Evolutionary conservation across 2,113 vertebrate genomes (phyloP), one percentile per base, ranked within the genome.

Genomic region (Machaerirhynchus nigripectus): DNA sequence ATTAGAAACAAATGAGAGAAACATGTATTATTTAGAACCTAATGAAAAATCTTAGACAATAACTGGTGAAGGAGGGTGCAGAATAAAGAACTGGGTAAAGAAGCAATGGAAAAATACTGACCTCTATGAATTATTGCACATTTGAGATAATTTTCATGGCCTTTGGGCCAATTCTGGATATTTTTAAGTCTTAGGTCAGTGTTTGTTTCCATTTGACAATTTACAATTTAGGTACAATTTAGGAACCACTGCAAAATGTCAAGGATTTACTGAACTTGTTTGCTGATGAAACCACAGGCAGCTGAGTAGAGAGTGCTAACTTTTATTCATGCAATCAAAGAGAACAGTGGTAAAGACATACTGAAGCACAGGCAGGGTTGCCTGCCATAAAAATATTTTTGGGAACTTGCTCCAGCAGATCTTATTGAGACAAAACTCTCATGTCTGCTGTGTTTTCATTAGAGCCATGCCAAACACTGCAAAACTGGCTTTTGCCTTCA

Each of bases 81-180:
- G 77, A 95, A 89, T 53, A 60, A 89, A 93, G 88, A 78, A 87
- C 33, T 19, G 52, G 92, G 89, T 60, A 92, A 97, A 96, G 87
- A 96, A 93, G 81, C 64, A 95, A 92, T 91, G 78, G 92, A 97
- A 92, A 96, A 97, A 86, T 90, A 93, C 95, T 7, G 68, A 96
- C 79, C 89, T 96, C 89, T 92, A 79, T 93, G 71, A 89, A 95
- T 87, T 97, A 90, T 91, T 97, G 93, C 91, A 96, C 80, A 92
- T 96, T 91, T 92, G 68, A 93, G 64, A 93, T 94, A 3, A 97
- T 95, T 96, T 82, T 97, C 94, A 95, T 74, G 95, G 95, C 86
- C 74, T 71, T 65, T 88, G 86, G 84, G 57, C 68, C 96, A 93
- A 24, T 90, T 93, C 89, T 94, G 92, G 87, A 94, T 95, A 97